Evolutionary conservation across 2,113 vertebrate species (phyloP), one percentile per base, ranked within the genome.

Genomic region (Ailuropoda melanoleuca): DNA sequence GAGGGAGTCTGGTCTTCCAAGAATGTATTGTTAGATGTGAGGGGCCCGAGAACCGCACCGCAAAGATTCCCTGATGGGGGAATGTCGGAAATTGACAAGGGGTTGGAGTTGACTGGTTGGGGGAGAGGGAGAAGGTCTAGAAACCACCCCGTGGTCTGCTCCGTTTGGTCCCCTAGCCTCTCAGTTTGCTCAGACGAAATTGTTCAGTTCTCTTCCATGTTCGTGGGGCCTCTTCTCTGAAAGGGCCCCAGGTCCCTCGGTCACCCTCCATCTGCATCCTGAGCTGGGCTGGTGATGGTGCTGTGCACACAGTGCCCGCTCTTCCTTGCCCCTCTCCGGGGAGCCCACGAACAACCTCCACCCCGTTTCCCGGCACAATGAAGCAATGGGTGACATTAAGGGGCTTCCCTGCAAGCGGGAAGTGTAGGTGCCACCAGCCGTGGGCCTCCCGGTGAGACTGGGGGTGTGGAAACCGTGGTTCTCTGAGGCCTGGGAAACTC

Each of bases 371-470:
- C 24, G 56, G 85, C 53, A 93, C 43, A 3, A 12, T 3, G 34
- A 60, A 9, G 26, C 58, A 1, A 0, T 34, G 10, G 2, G n/a
- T 23, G 64, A 14, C 29, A 6, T 8, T 2, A n/a, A n/a, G 13
- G 24, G 43, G 31, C 18, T 0, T 0, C 29, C n/a, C 50, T 23
- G 19, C 5, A 29, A 11, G 60, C 8, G 3, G 74, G 46, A 34
- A 43, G 9, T 17, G 50, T 17, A 18, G 74, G 64, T 9, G 1
- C 31, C 21, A 66, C 31, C 7, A 3, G 83, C 31, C 5, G 4
- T 15, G 64, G 56, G 11, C 29, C 48, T 72, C 77, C 31, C 14
- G 1, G 18, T 9, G 15, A 46, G 39, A 34, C 18, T 0, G 0
- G 80, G 0, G 17, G 8, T 48, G 26, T 26, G 23, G 62, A 68